Evolutionary conservation across 2,797 vertebrate species (phyloP), one percentile per base, ranked within the genome.

Genomic region (Oreonectes daqikongensis): DNA sequence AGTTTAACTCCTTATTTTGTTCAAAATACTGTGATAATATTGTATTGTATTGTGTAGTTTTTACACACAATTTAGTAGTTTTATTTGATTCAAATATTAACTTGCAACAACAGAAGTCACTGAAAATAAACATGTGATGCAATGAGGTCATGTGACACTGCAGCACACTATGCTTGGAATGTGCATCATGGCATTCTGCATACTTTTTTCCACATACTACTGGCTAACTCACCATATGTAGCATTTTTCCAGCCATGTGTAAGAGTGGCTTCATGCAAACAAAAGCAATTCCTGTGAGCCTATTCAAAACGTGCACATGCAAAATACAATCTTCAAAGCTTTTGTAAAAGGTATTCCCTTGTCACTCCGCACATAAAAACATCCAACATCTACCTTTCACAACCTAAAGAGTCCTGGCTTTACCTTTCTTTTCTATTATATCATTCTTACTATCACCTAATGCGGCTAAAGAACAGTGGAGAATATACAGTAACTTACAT

Each of bases 401-500:
- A 4, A 22, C 40, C 18, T 22, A 42, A 48, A 42, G 20, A 10
- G 53, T 55, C 11, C 22, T 55, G 1, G 50, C 1, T 22, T 22
- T 10, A 26, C 2, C 22, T 28, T 28, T 57, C 1, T 18, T 14
- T 59, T 59, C 26, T 30, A 8, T 59, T 59, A 30, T 30, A 2
- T 6, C 12, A 53, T 22, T 10, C 11, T 12, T 24, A 12, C 11
- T 22, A 24, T 24, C 4, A 12, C 11, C 8, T 8, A 42, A 20
- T 59, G 17, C 10, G 17, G 52, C 4, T 20, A 24, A 55, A 55
- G 24, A 50, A 6, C 17, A 57, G 24, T 14, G 32, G 24, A 66
- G 66, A 48, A 30, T 55, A 65, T 30, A 17, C 20, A 55, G 52
- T 55, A 75, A 75, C 44, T 75, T 42, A 65, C 61, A 26, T 12